phyloP scores from a whole-genome alignment of 2,888 invertebrate genomes.

The Andrena camellia region DNA sequence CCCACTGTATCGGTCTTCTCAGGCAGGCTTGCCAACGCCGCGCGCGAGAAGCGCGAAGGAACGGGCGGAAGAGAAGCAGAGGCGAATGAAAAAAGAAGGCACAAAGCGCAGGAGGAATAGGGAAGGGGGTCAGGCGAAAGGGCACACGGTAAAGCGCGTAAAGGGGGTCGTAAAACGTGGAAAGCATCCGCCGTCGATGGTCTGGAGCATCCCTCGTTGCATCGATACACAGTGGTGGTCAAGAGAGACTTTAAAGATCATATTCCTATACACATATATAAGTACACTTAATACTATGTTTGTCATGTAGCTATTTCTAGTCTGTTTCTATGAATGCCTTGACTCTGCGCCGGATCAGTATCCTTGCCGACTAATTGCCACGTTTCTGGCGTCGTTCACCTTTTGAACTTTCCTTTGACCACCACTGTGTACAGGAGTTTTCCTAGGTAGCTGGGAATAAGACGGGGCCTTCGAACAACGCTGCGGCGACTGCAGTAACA shows the following conservation, averaged over 20 bases:
- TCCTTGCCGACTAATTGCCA: not conserved
- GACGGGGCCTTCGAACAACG: conserved; percentile 46
- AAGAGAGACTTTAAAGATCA: not conserved
- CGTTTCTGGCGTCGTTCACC: not conserved
- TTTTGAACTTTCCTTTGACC: not conserved
- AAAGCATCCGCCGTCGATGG: conserved; percentile 47
- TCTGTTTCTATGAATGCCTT: no score
- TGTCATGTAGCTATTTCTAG: no score
- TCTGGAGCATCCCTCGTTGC: conserved; percentile 30
- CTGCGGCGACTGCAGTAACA: conserved; percentile 70
- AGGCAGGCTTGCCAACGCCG: conserved; percentile 5
- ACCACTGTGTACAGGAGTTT: conserved; percentile 28
- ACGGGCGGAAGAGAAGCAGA: not conserved
- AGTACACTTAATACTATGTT: no score
- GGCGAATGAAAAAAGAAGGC: not conserved
- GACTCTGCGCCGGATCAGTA: no score
- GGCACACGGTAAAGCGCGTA: conserved; percentile 56
- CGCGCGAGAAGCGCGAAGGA: not conserved
- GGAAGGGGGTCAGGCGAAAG: conserved; percentile 42
- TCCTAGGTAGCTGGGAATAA: conserved; percentile 41
- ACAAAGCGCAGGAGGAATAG: not conserved
- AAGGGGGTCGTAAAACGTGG: conserved; percentile 62
- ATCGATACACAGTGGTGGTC: conserved; percentile 8
- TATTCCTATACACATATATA: not conserved
- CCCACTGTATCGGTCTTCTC: not conserved